A percentile compares a stretch with the other conserved stretches of the same genome.
These are phyloP conservation scores for Saccopteryx leptura DNA, from an alignment of 2,113 vertebrate genomes.

Conservation along the genomic window DNA sequence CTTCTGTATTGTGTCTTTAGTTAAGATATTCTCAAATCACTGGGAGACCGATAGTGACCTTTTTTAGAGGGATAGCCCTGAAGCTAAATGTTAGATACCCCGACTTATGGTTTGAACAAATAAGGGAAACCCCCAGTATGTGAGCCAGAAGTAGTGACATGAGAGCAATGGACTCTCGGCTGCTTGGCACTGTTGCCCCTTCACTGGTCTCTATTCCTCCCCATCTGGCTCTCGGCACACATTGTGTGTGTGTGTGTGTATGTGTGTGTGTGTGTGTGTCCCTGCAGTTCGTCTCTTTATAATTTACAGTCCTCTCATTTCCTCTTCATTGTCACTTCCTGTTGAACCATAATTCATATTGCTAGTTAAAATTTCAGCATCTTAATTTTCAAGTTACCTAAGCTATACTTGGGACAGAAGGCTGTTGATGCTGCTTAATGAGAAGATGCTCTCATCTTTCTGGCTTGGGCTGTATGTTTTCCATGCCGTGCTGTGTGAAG, in stretches of 20 bases:
- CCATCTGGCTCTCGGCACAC: neutral
- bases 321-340: slow-evolving; percentile 30
- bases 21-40: neutral
- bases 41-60: neutral
- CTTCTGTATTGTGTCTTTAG: neutral
- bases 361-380: slow-evolving; percentile 26
- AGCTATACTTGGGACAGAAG: neutral
- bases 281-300: neutral
- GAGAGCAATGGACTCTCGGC: neutral
- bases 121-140: neutral
- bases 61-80: neutral
- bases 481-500: neutral
- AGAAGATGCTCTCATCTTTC: neutral
- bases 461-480: neutral
- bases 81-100: neutral
- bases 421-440: neutral
- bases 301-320: slow-evolving; percentile 36
- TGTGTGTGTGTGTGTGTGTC: neutral
- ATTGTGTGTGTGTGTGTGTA: neutral
- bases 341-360: neutral
- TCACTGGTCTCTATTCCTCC: neutral
- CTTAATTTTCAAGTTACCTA: slow-evolving; percentile 21
- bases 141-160: neutral
- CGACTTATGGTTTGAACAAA: neutral
- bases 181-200: neutral